phyloP scores from a whole-genome alignment of 2,888 invertebrate species.

The Miltochrista miniata region DNA sequence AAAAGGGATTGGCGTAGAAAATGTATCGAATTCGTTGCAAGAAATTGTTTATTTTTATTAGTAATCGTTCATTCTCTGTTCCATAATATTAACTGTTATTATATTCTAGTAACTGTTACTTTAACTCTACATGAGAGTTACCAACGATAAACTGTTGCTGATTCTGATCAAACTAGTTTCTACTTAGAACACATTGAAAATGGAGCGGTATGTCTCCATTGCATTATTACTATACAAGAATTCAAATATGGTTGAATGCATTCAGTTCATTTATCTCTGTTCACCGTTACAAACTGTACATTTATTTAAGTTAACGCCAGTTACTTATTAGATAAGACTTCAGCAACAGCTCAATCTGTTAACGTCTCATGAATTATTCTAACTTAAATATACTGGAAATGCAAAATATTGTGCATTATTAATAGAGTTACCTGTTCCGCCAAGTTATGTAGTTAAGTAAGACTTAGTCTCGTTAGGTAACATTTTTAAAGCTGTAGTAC shows the following conservation, averaged over 20 bases:
- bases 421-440: conserved; percentile 1
- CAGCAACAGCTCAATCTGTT: conserved; percentile 10
- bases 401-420: conserved; percentile 11
- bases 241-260: not conserved
- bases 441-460: not conserved
- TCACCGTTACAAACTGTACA: not conserved
- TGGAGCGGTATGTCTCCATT: not conserved
- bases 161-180: no score
- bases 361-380: conserved; percentile 13
- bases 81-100: no score
- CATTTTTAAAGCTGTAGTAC: not conserved
- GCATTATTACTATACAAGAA: not conserved
- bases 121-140: no score
- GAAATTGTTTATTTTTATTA: no score
- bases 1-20: no score
- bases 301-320: conserved; percentile 4
- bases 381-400: conserved; percentile 6
- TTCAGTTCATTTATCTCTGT: not conserved
- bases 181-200: no score
- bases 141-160: no score
- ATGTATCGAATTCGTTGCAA: no score
- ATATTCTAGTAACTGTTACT: no score
- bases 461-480: not conserved
- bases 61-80: no score
- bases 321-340: conserved; percentile 6